These are phyloP conservation scores for Typhlichthys subterraneus DNA, from an alignment of 2,797 vertebrate species.

Conservation along the genomic window DNA sequence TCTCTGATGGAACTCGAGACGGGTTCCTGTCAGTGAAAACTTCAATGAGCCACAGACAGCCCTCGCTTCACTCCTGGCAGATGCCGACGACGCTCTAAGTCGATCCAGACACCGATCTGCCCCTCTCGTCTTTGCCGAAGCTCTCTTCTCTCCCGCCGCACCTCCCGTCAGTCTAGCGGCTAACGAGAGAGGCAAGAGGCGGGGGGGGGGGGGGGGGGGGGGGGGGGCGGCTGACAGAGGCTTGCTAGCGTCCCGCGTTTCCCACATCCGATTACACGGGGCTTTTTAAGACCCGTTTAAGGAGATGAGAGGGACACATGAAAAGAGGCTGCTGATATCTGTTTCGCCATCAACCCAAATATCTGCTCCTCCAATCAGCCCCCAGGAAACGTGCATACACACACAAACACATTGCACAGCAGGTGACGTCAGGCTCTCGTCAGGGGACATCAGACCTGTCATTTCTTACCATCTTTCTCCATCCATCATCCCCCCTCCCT, in stretches of 20 bases:
- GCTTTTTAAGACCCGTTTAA: slow-evolving; percentile 37
- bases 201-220: neutral
- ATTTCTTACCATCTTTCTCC: slow-evolving; percentile 35
- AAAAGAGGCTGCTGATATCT: slow-evolving; percentile 29
- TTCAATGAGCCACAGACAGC: slow-evolving; percentile 73
- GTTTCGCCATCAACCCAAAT: slow-evolving; percentile 22
- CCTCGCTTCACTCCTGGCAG: slow-evolving; percentile 60
- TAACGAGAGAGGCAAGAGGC: slow-evolving; percentile 42
- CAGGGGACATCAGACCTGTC: slow-evolving; percentile 36
- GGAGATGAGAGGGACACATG: slow-evolving; percentile 31
- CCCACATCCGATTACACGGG: slow-evolving; percentile 28
- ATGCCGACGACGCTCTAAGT: slow-evolving; percentile 79
- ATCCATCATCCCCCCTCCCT: slow-evolving; percentile 35
- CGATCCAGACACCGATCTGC: slow-evolving; percentile 72
- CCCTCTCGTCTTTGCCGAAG: slow-evolving; percentile 59
- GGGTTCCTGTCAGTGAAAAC: slow-evolving; percentile 76
- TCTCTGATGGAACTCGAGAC: slow-evolving; percentile 76
- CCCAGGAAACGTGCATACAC: slow-evolving; percentile 2
- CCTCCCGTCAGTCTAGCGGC: slow-evolving; percentile 40
- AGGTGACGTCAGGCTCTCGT: slow-evolving; percentile 41
- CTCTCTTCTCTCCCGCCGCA: slow-evolving; percentile 50
- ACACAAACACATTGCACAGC: slow-evolving; percentile 2
- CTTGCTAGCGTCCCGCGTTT: slow-evolving; percentile 33
- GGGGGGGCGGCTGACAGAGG: slow-evolving; percentile 38
- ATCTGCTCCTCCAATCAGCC: slow-evolving; percentile 16